Percentiles rank a stretch among this genome's conserved stretches.
Evolutionary conservation across 1,140 invertebrate genomes (phyloP).

Genomic region (Latrodectus geometricus): DNA sequence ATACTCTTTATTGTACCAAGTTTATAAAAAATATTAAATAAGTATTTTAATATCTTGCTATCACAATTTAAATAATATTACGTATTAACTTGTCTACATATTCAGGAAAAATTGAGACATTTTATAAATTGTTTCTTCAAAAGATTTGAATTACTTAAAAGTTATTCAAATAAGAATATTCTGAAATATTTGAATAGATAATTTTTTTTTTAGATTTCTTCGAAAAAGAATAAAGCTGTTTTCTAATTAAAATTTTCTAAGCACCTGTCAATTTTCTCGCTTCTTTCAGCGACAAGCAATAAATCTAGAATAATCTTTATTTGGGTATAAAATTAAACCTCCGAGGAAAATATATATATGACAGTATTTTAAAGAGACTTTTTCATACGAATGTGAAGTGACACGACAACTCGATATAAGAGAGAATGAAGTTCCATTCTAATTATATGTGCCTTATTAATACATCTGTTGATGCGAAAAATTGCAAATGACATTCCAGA

Average conservation of each 20-base stretch:
- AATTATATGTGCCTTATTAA: slow-evolving; percentile 51
- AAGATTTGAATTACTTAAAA: too few relatives aligned
- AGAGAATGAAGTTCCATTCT: slow-evolving; percentile 32
- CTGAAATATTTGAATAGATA: neutral
- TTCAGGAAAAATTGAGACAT: too few relatives aligned
- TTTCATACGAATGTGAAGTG: neutral
- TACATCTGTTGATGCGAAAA: slow-evolving; percentile 29
- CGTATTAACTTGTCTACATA: too few relatives aligned
- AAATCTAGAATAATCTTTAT: slow-evolving; percentile 51
- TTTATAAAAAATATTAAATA: too few relatives aligned
- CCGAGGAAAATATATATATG: neutral
- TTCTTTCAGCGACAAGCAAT: slow-evolving; percentile 11
- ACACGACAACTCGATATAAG: too few relatives aligned
- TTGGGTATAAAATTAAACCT: slow-evolving; percentile 39
- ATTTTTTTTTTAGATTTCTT: too few relatives aligned
- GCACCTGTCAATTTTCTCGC: slow-evolving; percentile 19
- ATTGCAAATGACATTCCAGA: slow-evolving; percentile 28
- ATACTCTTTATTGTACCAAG: too few relatives aligned
- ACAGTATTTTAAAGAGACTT: slow-evolving; percentile 7
- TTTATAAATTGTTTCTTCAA: too few relatives aligned
- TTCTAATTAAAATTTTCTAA: slow-evolving; percentile 46
- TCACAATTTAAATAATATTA: too few relatives aligned
- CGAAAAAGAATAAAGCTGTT: neutral
- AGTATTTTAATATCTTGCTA: too few relatives aligned
- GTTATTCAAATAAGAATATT: too few relatives aligned